A percentile compares a stretch with the other conserved stretches of the same genome.
phyloP scores from a whole-genome alignment of 2,113 vertebrate species.

The Ranitomeya variabilis region DNA sequence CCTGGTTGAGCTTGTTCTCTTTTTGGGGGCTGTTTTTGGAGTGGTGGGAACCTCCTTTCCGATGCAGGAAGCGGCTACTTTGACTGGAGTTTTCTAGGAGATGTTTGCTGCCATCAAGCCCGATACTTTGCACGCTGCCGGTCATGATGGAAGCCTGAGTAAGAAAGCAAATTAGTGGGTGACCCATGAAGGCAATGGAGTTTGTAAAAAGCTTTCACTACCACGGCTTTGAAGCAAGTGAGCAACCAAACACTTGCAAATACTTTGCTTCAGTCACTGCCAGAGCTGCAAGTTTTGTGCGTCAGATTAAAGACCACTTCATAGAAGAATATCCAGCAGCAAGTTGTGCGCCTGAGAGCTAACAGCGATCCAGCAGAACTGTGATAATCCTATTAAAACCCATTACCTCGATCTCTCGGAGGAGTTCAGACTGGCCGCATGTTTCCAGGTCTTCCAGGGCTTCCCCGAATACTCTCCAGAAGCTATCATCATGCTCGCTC shows the following conservation, averaged over 20 bases:
- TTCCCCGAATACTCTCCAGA: constrained; percentile 89
- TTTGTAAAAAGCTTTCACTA: not conserved
- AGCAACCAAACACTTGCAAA: not conserved
- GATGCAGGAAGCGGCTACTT: constrained; percentile 69
- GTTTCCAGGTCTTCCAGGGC: constrained; percentile 97
- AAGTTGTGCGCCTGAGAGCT: too few species aligned
- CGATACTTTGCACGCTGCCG: constrained; percentile 81
- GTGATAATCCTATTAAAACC: not conserved
- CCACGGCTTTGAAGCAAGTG: not conserved
- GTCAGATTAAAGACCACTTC: too few species aligned
- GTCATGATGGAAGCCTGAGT: constrained; percentile 93
- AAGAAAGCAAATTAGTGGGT: not conserved
- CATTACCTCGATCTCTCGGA: constrained; percentile 95
- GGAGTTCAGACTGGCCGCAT: constrained; percentile 95
- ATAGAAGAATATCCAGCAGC: too few species aligned
- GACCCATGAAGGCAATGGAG: not conserved
- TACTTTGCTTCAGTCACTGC: not conserved
- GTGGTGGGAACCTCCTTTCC: constrained; percentile 67
- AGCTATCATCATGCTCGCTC: constrained; percentile 85
- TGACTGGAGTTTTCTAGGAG: constrained; percentile 74
- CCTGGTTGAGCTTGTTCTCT: constrained; percentile 69
- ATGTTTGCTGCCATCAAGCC: constrained; percentile 79
- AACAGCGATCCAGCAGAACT: not conserved
- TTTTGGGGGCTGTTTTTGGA: constrained; percentile 64
- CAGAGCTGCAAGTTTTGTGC: not conserved